phyloP scores from a whole-genome alignment of 2,888 invertebrate genomes.

The Meteorus cinctellus region DNA sequence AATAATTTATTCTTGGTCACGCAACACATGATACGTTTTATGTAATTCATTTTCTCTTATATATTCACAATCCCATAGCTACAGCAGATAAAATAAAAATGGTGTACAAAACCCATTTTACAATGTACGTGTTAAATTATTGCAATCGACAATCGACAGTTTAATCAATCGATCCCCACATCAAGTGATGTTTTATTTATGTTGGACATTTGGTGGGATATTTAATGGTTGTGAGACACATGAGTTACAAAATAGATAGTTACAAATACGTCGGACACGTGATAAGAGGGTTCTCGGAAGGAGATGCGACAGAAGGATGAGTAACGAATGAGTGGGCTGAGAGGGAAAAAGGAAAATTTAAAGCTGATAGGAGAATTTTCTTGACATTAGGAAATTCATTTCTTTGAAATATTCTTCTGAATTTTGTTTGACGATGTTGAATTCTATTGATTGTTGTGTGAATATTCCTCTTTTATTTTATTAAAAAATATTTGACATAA shows the following conservation, averaged over 20 bases:
- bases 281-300: not conserved
- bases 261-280: no score
- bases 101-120: not conserved
- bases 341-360: not conserved
- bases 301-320: not conserved
- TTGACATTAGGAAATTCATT: not conserved
- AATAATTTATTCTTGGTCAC: not conserved
- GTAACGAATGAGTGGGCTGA: not conserved
- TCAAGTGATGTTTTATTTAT: slow-evolving; percentile 8
- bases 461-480: no score
- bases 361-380: not conserved
- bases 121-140: slow-evolving; percentile 22
- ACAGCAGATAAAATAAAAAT: not conserved
- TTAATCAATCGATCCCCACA: slow-evolving; percentile 15
- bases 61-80: not conserved
- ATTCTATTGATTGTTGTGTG: no score
- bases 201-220: not conserved
- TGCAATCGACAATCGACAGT: slow-evolving; percentile 26
- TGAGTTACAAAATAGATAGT: no score
- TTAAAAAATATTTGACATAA: no score
- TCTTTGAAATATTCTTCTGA: no score
- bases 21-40: not conserved
- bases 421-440: no score
- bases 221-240: not conserved
- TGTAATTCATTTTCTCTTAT: not conserved